A percentile compares a stretch with the other conserved stretches of the same genome.
phyloP scores from a whole-genome alignment of 2,113 vertebrate species.

The Ceyx melanurus region DNA sequence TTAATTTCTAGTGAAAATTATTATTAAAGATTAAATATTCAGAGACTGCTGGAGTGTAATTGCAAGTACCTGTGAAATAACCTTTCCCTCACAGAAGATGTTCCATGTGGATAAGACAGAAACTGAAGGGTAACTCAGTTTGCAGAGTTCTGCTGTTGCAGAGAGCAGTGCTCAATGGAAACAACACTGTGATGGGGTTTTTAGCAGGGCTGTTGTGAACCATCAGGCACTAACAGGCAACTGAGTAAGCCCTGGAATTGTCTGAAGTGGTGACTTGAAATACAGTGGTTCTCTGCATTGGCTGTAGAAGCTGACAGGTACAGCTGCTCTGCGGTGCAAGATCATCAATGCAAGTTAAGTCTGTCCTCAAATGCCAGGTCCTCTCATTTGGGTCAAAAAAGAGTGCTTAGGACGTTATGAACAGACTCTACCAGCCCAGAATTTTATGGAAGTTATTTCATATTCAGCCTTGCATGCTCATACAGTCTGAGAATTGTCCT shows the following conservation, averaged over 20 bases:
- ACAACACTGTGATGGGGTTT: not conserved
- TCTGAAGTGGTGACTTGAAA: not conserved
- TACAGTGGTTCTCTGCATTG: not conserved
- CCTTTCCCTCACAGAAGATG: not conserved
- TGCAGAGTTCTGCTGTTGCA: not conserved
- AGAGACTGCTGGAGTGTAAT: not conserved
- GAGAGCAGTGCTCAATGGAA: not conserved
- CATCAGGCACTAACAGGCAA: not conserved
- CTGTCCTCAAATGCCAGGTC: not conserved
- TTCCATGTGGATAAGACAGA: not conserved
- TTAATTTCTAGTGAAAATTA: constrained; percentile 18
- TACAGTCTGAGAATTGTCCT: not conserved
- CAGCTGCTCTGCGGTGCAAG: accelerated
- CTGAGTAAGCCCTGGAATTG: not conserved
- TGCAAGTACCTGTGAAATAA: not conserved
- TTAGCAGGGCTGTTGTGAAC: not conserved
- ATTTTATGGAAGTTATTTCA: not conserved
- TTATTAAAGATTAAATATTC: constrained; percentile 19
- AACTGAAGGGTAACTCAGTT: not conserved
- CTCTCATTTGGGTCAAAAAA: not conserved
- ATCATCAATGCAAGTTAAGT: not conserved
- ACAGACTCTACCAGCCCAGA: not conserved
- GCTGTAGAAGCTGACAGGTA: not conserved
- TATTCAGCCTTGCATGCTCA: not conserved
- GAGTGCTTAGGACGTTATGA: not conserved